Evolutionary conservation across 2,797 vertebrate genomes (phyloP), one percentile per base, ranked within the genome.

Genomic region (Microcaecilia unicolor): DNA sequence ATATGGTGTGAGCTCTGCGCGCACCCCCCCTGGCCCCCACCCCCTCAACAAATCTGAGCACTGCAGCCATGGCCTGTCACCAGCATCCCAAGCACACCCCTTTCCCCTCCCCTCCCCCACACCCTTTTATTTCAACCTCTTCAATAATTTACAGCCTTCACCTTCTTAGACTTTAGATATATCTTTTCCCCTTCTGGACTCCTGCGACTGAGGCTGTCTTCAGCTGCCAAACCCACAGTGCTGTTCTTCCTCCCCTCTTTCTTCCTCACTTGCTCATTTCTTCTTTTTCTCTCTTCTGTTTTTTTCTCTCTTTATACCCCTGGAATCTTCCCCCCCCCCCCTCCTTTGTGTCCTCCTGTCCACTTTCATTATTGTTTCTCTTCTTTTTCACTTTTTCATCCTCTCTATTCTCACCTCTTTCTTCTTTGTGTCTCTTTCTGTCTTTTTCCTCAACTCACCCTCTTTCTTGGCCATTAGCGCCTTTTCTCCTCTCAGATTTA

Each of bases 1-100:
- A 72, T 67, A 68, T 73, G 70, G 84, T 80, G 74, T 76, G 84
- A 80, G 81, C 60, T 58, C 54, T 36, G 55, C 56, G 51, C 45
- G 51, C 55, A 39, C 49, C 42, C 17, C 62, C 26, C 51, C 33
- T n/a, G 14, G 37, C 9, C 28, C 37, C 40, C 2, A 27, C 55
- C 51, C 61, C 44, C 55, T 57, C 21, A 16, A 52, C 38, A 38
- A 13, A 33, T 34, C 43, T 20, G 36, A 46, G 43, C 43, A 39
- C 35, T 39, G 36, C 33, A 28, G 31, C 10, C 26, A 34, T 28
- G 31, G 35, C 39, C 46, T 42, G 35, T 23, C 25, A 18, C 43
- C 34, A 27, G 23, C 42, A 33, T 19, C 32, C 32, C 28, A 16
- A 16, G 39, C 33, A 80, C 33, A 32, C 39, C 86, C 86, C 84